Percentiles rank a stretch among this genome's conserved stretches.
These are phyloP conservation scores for Microcebus jonahi DNA, from an alignment of 2,113 vertebrate species.

Conservation along the genomic window DNA sequence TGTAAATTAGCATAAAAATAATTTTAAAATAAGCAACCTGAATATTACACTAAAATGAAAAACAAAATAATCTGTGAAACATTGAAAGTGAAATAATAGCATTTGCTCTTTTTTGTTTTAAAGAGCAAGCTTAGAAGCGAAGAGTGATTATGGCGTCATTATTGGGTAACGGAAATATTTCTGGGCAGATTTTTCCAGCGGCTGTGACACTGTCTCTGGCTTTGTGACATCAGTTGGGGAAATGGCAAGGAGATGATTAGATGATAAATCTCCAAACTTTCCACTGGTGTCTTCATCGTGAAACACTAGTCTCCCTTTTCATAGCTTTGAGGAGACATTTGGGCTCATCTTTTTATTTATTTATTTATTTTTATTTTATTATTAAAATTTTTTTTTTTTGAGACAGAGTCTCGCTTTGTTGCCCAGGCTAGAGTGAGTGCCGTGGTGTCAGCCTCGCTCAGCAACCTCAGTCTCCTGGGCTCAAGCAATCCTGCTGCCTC, in stretches of 20 bases:
- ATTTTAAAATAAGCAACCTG: not conserved
- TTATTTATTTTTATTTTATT: too few relatives aligned
- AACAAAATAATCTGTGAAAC: not conserved
- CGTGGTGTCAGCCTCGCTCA: too few relatives aligned
- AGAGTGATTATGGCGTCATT: not conserved
- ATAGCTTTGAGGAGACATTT: not conserved
- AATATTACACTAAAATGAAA: not conserved
- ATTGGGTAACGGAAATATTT: conserved; percentile 61
- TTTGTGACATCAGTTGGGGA: conserved; percentile 38
- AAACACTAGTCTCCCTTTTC: not conserved
- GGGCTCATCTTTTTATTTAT: not conserved
- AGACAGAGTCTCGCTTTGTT: too few relatives aligned
- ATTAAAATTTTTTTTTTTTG: too few relatives aligned
- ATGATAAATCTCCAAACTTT: conserved; percentile 47
- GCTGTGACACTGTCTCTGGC: not conserved
- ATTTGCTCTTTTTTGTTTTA: conserved; percentile 16
- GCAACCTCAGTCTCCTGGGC: too few relatives aligned
- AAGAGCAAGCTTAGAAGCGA: not conserved
- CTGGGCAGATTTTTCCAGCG: conserved; percentile 73
- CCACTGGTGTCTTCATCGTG: conserved; percentile 1
- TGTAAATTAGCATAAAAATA: not conserved
- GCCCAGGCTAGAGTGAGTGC: too few relatives aligned
- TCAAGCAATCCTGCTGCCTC: too few relatives aligned
- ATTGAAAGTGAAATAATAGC: not conserved
- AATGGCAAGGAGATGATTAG: conserved; percentile 3